Percentiles rank a stretch among this genome's conserved stretches.
Conservation (phyloP, 2,113 vertebrate genomes). For the Pomatostomus ruficeps region DNA sequence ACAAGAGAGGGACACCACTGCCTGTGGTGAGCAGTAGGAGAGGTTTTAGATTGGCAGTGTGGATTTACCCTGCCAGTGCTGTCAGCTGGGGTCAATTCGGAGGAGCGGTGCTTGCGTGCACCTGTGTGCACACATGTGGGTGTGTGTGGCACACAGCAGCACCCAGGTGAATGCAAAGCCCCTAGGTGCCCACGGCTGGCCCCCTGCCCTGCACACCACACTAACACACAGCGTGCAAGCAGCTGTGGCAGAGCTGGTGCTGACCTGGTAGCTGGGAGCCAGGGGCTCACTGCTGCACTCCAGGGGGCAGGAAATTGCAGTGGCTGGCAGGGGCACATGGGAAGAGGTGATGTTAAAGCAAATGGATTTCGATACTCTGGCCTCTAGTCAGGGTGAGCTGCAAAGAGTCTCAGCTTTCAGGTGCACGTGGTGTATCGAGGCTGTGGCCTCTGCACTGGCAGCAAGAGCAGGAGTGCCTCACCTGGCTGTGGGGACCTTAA, state of each 20-base stretch:
- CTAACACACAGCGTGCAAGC: neutral
- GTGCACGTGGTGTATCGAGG: fast-evolving
- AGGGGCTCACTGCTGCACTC: fast-evolving
- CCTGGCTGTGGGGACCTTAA: neutral
- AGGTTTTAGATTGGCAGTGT: neutral
- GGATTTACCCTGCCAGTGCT: neutral
- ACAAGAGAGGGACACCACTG: neutral
- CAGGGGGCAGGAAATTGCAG: neutral
- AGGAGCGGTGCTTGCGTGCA: fast-evolving
- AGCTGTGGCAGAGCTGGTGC: neutral
- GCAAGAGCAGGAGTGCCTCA: neutral
- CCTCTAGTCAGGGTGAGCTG: neutral
- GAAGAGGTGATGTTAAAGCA: neutral
- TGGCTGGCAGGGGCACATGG: fast-evolving
- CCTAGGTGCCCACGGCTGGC: neutral
- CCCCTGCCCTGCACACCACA: neutral
- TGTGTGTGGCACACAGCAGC: neutral
- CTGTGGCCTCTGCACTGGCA: neutral
- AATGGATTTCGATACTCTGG: neutral
- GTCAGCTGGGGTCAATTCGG: neutral
- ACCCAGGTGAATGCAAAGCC: neutral
- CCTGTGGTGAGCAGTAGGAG: neutral
- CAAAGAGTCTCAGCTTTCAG: neutral
- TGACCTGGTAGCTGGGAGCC: neutral
- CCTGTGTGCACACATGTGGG: fast-evolving